Base-by-base conservation (phyloP, 2,888 invertebrate species). In the Keiferia lycopersicella region DNA sequence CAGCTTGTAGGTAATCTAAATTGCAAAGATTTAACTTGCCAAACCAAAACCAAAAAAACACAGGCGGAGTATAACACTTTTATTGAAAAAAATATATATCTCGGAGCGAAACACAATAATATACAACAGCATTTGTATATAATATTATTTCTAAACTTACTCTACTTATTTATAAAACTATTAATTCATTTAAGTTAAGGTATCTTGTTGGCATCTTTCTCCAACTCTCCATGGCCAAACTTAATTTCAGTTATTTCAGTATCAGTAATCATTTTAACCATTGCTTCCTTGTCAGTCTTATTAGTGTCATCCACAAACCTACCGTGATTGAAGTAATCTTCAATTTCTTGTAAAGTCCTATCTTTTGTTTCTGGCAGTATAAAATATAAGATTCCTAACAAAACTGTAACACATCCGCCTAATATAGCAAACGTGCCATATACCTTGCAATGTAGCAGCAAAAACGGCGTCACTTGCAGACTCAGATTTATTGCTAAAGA, bases 281-380 rank as follows among this genome's bases (percentile, higher is more conserved):
- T 58, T 39, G 18, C 58, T 58, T 58, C 39, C 10, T n/a, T n/a
- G n/a, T 45, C 45, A n/a, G 10, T 53, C 62, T 69, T 66, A 66
- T 68, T 66, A 62, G 63, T 64, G 6, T 63, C 63, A 41, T 63
- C 64, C 26, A 64, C 60, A 63, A 62, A 66, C 14, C 51, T 64
- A 34, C 70, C 75, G 57, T 68, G 0, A 3, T 73, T 73, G 38
- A 81, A 81, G 62, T 73, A 76, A 20, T 79, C 69, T 59, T 82
- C 81, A n/a, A 82, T 82, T 62, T 82, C 78, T 53, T 77, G 77
- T 26, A 83, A 67, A 1, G 81, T 81, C 45, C 67, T 79, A 10
- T 79, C 76, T 66, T 80, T 82, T 1, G 82, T 83, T 63, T 82
- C 82, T 0, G 82, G 82, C 2, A 82, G 61, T 1, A 71, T 69